These are phyloP conservation scores for Dyspetes luteomarginatus DNA, from an alignment of 2,888 invertebrate species.

Conservation along the genomic window DNA sequence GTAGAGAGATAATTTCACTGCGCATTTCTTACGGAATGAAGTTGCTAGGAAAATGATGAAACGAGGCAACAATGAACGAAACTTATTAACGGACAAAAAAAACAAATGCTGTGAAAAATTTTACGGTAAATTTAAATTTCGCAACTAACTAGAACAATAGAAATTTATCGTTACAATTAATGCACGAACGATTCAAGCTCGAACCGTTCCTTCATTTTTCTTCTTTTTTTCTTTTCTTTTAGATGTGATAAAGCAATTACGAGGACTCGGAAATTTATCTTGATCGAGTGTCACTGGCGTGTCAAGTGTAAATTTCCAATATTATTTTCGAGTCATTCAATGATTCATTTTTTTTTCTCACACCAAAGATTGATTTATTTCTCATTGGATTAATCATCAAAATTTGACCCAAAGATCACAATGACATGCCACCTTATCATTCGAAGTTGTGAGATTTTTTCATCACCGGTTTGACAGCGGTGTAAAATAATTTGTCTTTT, in stretches of 20 bases:
- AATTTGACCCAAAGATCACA: not conserved
- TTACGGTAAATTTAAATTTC: slow-evolving; percentile 72
- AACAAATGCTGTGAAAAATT: slow-evolving; percentile 75
- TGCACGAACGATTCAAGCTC: slow-evolving; percentile 73
- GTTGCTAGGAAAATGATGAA: not conserved
- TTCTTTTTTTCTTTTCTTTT: no score
- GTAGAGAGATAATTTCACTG: slow-evolving; percentile 35
- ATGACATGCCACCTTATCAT: not conserved
- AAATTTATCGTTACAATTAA: slow-evolving; percentile 63
- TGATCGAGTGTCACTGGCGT: not conserved
- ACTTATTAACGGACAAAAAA: slow-evolving; percentile 66
- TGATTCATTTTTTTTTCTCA: slow-evolving; percentile 12
- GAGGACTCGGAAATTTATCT: slow-evolving; percentile 66
- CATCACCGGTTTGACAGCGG: slow-evolving; percentile 1
- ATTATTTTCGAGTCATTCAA: slow-evolving; percentile 20
- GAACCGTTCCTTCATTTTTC: slow-evolving; percentile 69
- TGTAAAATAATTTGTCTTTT: slow-evolving; percentile 57
- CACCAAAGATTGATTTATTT: slow-evolving; percentile 8
- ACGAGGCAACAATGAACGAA: slow-evolving; percentile 58
- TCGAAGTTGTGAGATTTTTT: slow-evolving; percentile 18
- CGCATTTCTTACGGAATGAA: slow-evolving; percentile 45
- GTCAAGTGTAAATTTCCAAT: slow-evolving; percentile 10
- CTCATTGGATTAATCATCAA: not conserved
- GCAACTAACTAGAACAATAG: slow-evolving; percentile 68
- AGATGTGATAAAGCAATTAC: slow-evolving; percentile 54